Conservation (phyloP, 2,113 vertebrate species). For the Illadopsis cleaveri region DNA sequence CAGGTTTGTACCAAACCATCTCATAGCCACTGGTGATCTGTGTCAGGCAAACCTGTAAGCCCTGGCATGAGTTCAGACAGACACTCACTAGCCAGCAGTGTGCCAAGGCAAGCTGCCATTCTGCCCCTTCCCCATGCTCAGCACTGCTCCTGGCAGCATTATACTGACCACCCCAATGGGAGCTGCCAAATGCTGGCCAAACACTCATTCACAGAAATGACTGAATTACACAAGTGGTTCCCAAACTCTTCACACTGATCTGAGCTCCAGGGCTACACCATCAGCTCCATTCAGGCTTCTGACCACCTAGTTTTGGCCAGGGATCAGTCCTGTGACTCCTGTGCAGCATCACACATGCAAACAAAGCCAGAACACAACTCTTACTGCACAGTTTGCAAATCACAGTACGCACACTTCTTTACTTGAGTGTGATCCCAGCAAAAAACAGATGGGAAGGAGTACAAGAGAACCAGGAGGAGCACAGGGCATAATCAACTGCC, state of each 20-base stretch:
- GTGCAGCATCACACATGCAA: not conserved
- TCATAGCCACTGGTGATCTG: not conserved
- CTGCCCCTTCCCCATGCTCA: not conserved
- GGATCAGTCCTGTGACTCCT: not conserved
- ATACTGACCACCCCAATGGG: accelerated
- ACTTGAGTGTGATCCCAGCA: accelerated
- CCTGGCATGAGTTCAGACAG: not conserved
- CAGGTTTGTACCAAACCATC: not conserved
- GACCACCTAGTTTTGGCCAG: not conserved
- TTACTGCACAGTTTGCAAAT: not conserved
- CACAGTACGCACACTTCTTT: not conserved
- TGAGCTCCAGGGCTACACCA: not conserved
- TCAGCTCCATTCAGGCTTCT: not conserved
- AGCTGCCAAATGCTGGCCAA: not conserved
- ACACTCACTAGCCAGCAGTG: not conserved
- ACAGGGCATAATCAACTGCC: not conserved
- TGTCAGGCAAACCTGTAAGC: not conserved
- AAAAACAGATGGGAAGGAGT: not conserved
- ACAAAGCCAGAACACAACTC: not conserved
- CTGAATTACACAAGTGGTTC: not conserved
- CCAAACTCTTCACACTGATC: not conserved
- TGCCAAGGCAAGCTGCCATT: not conserved
- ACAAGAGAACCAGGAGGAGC: not conserved
- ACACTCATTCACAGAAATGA: not conserved
- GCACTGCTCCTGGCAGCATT: not conserved